phyloP scores from a whole-genome alignment of 2,888 invertebrate species.

The Clepsis dumicolana region DNA sequence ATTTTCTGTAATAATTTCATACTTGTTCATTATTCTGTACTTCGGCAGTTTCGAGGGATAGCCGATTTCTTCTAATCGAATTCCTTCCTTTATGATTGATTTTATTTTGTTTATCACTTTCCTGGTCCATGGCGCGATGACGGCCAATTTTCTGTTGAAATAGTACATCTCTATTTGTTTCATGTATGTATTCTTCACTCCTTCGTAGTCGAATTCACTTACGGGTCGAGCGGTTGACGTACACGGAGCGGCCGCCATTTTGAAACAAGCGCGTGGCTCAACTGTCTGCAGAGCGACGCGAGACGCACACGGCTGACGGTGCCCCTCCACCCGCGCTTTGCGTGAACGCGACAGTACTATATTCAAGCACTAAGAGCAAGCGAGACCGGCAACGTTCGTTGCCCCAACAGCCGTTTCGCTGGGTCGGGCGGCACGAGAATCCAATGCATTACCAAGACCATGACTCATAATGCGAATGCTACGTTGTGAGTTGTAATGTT shows the following conservation, averaged over 20 bases:
- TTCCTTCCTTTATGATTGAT: conserved; percentile 16
- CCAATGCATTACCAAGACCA: conserved; percentile 15
- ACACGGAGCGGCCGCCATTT: conserved; percentile 32
- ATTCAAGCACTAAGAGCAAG: neutral
- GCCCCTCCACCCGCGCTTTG: neutral
- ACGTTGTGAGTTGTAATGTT: neutral
- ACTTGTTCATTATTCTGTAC: conserved; percentile 22
- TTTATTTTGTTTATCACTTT: conserved; percentile 22
- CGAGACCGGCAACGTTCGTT: conserved; percentile 7
- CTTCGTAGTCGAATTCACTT: conserved; percentile 4
- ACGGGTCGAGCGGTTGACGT: neutral
- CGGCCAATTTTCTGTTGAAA: conserved; percentile 6
- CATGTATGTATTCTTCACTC: conserved; percentile 16
- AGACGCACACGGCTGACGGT: neutral
- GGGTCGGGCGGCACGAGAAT: conserved; percentile 11
- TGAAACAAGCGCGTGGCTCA: conserved; percentile 24
- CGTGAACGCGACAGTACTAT: neutral
- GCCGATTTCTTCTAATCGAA: conserved; percentile 4
- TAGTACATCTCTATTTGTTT: conserved; percentile 24
- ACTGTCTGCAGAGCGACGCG: conserved; percentile 2
- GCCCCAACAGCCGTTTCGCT: conserved; percentile 21
- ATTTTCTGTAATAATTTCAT: conserved; percentile 12
- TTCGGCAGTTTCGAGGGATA: conserved; percentile 12
- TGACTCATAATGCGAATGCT: neutral
- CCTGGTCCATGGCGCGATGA: conserved; percentile 18